Percentiles rank a stretch among this genome's conserved stretches.
Conservation (phyloP, 2,888 invertebrate species). For the Ormyrus rosae region DNA sequence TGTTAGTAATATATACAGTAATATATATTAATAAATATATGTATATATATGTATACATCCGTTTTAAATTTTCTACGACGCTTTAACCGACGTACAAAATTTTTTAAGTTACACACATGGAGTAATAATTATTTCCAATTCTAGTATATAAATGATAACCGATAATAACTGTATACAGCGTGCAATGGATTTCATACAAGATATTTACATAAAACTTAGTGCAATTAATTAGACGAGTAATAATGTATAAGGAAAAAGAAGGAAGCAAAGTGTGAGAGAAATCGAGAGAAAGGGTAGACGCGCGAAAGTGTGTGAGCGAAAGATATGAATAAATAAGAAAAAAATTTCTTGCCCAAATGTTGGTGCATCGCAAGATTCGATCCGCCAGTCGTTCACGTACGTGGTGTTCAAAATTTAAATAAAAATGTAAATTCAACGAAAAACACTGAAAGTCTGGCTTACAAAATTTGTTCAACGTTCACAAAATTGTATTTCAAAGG, state of each 20-base stretch:
- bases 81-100: slow-evolving; percentile 61
- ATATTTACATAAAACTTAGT: slow-evolving; percentile 54
- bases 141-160: slow-evolving; percentile 38
- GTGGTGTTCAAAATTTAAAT: neutral
- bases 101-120: slow-evolving; percentile 34
- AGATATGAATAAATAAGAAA: slow-evolving; percentile 30
- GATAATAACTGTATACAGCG: slow-evolving; percentile 49
- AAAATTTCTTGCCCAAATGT: slow-evolving; percentile 9
- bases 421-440: too few relatives aligned
- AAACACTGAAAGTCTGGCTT: too few relatives aligned
- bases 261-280: slow-evolving; percentile 27
- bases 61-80: slow-evolving; percentile 60
- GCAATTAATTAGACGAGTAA: slow-evolving; percentile 49
- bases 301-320: slow-evolving; percentile 33
- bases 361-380: slow-evolving; percentile 32
- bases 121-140: slow-evolving; percentile 49
- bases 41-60: slow-evolving; percentile 47
- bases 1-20: slow-evolving; percentile 17
- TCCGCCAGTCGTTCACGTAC: slow-evolving; percentile 16
- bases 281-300: slow-evolving; percentile 37
- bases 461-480: neutral
- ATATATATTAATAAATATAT: slow-evolving; percentile 33
- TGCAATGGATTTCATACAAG: slow-evolving; percentile 54
- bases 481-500: neutral
- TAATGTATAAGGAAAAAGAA: slow-evolving; percentile 31